Evolutionary conservation across 2,797 vertebrate species (phyloP), one percentile per base, ranked within the genome.

Genomic region (Odontamblyopus rebecca): DNA sequence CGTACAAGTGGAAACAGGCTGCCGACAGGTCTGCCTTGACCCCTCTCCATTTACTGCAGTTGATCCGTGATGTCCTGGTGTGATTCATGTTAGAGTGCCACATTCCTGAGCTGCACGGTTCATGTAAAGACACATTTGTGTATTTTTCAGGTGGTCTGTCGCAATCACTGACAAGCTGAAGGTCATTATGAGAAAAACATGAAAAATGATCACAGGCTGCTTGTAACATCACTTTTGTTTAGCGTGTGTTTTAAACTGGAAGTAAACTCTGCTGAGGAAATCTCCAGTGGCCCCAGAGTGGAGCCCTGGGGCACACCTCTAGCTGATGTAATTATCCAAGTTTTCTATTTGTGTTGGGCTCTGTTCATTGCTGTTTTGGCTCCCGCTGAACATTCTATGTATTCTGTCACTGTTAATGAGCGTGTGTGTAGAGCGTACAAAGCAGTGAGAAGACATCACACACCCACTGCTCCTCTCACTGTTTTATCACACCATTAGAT

Each of bases 401-500:
- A 80, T 75, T 61, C 79, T 79, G 80, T 89, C 86, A 76, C 71
- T 69, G 76, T 79, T 91, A 91, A 91, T 91, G 88, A 91, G 89
- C 27, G 19, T 4, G 67, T 70, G 50, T 80, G 48, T 27, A 57
- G 60, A 66, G 74, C 48, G 5, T 68, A 72, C 75, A 73, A 81
- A 83, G 86, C 78, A 79, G 85, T 16, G 44, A 77, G 69, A 79
- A 89, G 79, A 79, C 85, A 72, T 84, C 85, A 69, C 80, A 85
- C 89, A 86, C 86, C 81, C 86, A 82, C 83, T 61, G 76, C 81
- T 82, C 78, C 72, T 81, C 67, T 87, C 59, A 56, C 77, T 70
- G 79, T 80, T 88, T 89, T 83, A 88, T 86, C 85, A 87, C 84
- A 80, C 78, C 84, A 87, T 88, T 89, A 86, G 89, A 85, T 91